A percentile compares a stretch with the other conserved stretches of the same genome.
These are phyloP conservation scores for Galbula dea DNA, from an alignment of 2,113 vertebrate genomes.

Conservation along the genomic window DNA sequence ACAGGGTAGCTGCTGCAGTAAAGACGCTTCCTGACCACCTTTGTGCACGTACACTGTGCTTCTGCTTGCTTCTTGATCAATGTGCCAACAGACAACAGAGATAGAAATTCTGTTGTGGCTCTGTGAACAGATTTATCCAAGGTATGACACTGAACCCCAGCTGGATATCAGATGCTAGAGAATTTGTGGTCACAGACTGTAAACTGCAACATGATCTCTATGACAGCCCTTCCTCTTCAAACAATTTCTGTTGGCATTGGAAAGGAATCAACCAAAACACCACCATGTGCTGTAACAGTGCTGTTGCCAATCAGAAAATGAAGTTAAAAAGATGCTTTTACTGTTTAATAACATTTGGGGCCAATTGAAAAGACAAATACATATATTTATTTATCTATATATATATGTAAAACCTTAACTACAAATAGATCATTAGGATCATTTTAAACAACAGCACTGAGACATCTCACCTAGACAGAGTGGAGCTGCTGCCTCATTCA, in stretches of 20 bases:
- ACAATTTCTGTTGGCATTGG: neutral
- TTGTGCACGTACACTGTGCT: neutral
- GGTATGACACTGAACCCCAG: neutral
- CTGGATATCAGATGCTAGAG: neutral
- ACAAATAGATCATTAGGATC: neutral
- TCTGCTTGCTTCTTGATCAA: neutral
- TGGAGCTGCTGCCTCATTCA: neutral
- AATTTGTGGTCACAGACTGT: neutral
- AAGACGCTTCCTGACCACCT: neutral
- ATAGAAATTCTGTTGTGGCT: neutral
- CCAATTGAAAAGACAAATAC: neutral
- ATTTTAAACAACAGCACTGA: neutral
- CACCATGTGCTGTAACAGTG: rapidly evolving
- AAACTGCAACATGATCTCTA: neutral
- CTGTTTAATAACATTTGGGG: neutral
- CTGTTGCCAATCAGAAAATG: neutral
- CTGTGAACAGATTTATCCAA: neutral
- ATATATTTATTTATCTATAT: rapidly evolving
- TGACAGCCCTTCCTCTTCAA: neutral
- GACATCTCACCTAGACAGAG: neutral
- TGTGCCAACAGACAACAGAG: neutral
- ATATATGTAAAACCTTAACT: neutral
- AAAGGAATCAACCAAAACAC: neutral
- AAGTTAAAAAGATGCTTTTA: neutral
- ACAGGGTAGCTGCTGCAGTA: neutral